Conservation (phyloP, 2,888 invertebrate genomes). For the Himalopsyche japonica region DNA sequence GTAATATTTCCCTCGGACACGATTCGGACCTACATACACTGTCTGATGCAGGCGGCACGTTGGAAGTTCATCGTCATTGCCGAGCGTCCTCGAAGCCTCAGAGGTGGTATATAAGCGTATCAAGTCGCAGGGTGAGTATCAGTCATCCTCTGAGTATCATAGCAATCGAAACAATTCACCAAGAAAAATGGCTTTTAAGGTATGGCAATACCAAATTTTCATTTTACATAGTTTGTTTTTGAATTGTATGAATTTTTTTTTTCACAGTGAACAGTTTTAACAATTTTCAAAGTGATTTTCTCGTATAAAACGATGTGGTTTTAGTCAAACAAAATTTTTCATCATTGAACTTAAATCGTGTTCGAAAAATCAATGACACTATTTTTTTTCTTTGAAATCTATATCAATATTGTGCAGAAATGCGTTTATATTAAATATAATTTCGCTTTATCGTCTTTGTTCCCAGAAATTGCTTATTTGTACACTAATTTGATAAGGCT, state of each 20-base stretch:
- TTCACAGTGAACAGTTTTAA: too few relatives aligned
- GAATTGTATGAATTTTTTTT: background rate
- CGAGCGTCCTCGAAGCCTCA: background rate
- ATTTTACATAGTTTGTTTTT: too few relatives aligned
- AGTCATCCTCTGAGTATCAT: constrained; percentile 17
- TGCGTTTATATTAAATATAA: too few relatives aligned
- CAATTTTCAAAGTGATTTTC: too few relatives aligned
- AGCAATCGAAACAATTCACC: constrained; percentile 4
- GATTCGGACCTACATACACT: background rate
- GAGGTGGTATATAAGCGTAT: background rate
- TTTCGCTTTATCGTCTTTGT: too few relatives aligned
- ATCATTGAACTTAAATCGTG: too few relatives aligned
- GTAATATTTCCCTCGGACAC: background rate
- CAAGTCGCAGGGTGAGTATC: background rate
- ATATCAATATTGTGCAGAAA: background rate
- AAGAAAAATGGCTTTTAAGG: constrained; percentile 37
- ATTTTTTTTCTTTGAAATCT: too few relatives aligned
- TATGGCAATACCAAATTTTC: constrained; percentile 5
- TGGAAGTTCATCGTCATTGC: background rate
- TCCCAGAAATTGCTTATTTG: too few relatives aligned
- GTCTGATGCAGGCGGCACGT: background rate
- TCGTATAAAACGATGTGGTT: background rate
- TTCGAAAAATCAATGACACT: too few relatives aligned
- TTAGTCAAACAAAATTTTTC: background rate
- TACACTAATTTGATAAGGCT: too few relatives aligned